phyloP scores from a whole-genome alignment of 1,140 invertebrate species.

The Trichoplusia ni region DNA sequence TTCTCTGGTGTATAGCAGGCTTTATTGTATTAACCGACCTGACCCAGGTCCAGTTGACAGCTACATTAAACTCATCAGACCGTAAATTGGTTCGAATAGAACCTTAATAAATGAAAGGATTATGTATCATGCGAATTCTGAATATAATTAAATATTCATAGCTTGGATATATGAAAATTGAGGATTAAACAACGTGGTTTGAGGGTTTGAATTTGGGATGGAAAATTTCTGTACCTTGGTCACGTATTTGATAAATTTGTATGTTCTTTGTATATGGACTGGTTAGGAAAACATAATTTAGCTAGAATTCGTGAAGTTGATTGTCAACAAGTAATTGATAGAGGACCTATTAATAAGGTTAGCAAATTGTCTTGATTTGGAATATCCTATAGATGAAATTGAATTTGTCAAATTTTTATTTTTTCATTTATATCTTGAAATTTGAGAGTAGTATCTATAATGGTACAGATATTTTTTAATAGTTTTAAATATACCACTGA shows the following conservation, averaged over 20 bases:
- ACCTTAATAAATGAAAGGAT: slow-evolving; percentile 8
- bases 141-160: slow-evolving; percentile 21
- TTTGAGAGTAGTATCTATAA: no score
- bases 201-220: slow-evolving; percentile 1
- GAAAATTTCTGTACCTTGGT: not conserved
- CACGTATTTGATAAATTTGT: slow-evolving; percentile 5
- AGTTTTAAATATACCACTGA: no score
- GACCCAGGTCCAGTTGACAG: not conserved
- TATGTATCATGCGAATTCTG: slow-evolving; percentile 3
- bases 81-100: slow-evolving; percentile 15
- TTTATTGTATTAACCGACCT: not conserved
- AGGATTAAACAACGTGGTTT: not conserved
- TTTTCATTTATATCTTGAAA: no score
- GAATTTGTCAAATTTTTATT: no score
- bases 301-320: no score
- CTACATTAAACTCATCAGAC: slow-evolving; percentile 5
- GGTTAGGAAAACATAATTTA: no score
- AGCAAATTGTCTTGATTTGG: no score
- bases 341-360: no score
- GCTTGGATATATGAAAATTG: slow-evolving; percentile 7
- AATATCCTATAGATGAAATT: no score
- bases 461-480: no score
- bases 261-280: not conserved
- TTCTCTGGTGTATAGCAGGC: no score
- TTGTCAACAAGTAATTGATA: no score